phyloP scores from a whole-genome alignment of 2,797 vertebrate genomes.

The Menidia menidia region DNA sequence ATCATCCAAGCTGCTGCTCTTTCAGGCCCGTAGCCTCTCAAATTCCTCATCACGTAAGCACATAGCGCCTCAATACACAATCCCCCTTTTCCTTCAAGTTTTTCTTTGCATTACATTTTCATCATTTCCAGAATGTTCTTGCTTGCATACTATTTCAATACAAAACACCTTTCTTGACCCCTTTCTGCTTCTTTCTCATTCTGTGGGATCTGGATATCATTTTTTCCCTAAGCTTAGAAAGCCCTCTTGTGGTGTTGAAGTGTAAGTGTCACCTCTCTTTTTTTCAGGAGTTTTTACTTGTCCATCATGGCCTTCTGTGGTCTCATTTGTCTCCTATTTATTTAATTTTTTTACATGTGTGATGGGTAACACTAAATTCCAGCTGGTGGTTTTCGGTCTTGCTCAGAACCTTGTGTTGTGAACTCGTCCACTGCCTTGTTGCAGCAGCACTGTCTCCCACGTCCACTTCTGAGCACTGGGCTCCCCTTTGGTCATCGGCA shows the following conservation, averaged over 20 bases:
- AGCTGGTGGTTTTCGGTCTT: conserved; percentile 28
- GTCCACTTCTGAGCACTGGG: conserved; percentile 3
- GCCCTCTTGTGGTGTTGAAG: background rate
- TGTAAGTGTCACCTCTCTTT: background rate
- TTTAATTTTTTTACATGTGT: conserved; percentile 32
- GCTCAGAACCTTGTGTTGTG: conserved; percentile 17
- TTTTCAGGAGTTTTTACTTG: background rate
- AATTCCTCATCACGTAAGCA: background rate
- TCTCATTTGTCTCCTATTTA: conserved; percentile 1
- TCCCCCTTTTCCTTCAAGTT: background rate
- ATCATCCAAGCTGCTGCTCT: too few relatives aligned
- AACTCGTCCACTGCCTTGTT: conserved; percentile 33
- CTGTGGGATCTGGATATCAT: background rate
- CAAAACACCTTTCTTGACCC: background rate
- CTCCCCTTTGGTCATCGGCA: conserved; percentile 1
- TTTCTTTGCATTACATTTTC: background rate
- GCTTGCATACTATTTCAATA: background rate
- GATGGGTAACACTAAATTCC: background rate
- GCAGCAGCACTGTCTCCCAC: conserved; percentile 19
- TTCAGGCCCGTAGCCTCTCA: too few relatives aligned
- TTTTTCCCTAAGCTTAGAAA: background rate
- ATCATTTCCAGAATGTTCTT: background rate
- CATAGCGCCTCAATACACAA: background rate
- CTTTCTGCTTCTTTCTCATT: too few relatives aligned
- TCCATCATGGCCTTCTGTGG: background rate